These are phyloP conservation scores for Rhynchomys soricoides DNA, from an alignment of 2,113 vertebrate species.

Conservation along the genomic window DNA sequence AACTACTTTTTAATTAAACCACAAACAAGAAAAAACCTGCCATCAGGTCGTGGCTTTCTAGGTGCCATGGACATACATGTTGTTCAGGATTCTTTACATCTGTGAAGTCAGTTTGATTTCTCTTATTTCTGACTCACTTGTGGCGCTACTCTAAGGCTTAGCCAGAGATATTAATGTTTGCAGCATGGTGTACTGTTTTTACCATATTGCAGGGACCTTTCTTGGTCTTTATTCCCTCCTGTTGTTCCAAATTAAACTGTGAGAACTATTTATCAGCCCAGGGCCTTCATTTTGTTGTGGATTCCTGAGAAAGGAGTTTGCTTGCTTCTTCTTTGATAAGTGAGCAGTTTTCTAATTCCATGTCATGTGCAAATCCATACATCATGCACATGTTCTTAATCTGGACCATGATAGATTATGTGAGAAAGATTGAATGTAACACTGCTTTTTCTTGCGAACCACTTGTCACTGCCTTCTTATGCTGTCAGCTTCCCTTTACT, in stretches of 20 bases:
- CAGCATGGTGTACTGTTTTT: neutral
- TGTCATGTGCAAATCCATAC: slow-evolving; percentile 39
- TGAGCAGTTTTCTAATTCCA: slow-evolving; percentile 51
- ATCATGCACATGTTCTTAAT: slow-evolving; percentile 44
- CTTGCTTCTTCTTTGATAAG: slow-evolving; percentile 50
- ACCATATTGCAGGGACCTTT: neutral
- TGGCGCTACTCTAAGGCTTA: neutral
- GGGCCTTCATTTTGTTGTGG: neutral
- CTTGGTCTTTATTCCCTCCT: slow-evolving; percentile 16
- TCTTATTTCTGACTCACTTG: neutral
- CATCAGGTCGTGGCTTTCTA: slow-evolving; percentile 24
- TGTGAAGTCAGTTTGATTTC: slow-evolving; percentile 32
- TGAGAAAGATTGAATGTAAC: slow-evolving; percentile 46
- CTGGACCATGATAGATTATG: slow-evolving; percentile 11
- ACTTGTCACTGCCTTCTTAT: slow-evolving; percentile 48
- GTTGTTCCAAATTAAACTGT: slow-evolving; percentile 33
- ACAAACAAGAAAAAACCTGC: slow-evolving; percentile 22
- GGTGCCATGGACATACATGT: neutral
- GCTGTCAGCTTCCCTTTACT: slow-evolving; percentile 28
- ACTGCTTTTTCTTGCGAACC: slow-evolving; percentile 21
- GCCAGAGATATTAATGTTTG: neutral
- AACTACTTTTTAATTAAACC: slow-evolving; percentile 45
- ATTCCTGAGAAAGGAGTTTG: slow-evolving; percentile 40
- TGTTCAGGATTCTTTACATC: neutral
- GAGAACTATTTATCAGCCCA: slow-evolving; percentile 24